Percentiles rank a stretch among this genome's conserved stretches.
Conservation (phyloP, 2,113 vertebrate species). For the Coturnix japonica region DNA sequence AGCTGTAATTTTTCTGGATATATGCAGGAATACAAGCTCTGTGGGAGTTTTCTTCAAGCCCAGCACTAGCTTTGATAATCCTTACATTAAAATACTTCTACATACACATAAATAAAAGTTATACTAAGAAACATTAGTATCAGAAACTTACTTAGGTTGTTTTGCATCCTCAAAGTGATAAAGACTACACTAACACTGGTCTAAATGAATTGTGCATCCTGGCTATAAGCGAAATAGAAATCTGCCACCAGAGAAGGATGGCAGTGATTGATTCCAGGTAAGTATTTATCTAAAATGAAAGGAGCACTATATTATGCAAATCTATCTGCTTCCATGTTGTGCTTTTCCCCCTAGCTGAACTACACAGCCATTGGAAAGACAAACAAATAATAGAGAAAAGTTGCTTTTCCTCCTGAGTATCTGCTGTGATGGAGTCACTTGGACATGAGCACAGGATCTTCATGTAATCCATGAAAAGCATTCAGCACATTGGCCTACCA, state of each 20-base stretch:
- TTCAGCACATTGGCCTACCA: not conserved
- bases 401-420: not conserved
- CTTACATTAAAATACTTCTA: conserved; percentile 23
- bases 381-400: conserved; percentile 29
- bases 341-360: conserved; percentile 17
- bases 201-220: conserved; percentile 54
- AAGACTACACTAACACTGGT: conserved; percentile 34
- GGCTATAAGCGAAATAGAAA: conserved; percentile 46
- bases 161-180: conserved; percentile 20
- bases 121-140: not conserved
- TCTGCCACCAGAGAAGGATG: conserved; percentile 30
- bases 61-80: not conserved
- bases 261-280: conserved; percentile 42
- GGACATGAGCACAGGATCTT: not conserved
- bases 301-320: conserved; percentile 48
- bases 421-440: not conserved
- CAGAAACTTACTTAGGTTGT: conserved; percentile 27
- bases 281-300: conserved; percentile 40
- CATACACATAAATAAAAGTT: not conserved
- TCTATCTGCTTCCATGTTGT: conserved; percentile 27
- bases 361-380: conserved; percentile 23
- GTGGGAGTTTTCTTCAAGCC: conserved; percentile 11
- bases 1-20: not conserved
- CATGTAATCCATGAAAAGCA: not conserved
- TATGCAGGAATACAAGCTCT: conserved; percentile 1